A percentile compares a stretch with the other conserved stretches of the same genome.
phyloP scores from a whole-genome alignment of 2,888 invertebrate species.

The Pristionchus exspectatus region DNA sequence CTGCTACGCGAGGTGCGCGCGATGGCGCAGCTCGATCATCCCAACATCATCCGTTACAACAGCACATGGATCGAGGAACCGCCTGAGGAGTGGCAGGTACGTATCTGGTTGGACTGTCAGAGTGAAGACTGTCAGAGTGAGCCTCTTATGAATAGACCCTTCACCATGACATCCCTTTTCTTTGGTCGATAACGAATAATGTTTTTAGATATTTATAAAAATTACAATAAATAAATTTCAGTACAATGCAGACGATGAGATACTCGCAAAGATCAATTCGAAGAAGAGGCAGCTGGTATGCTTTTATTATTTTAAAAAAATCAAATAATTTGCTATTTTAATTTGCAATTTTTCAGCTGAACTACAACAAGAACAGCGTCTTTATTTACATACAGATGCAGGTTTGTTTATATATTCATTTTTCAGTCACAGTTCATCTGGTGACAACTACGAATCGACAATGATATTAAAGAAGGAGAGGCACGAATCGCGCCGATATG shows the following conservation, averaged over 20 bases:
- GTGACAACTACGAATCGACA: not conserved
- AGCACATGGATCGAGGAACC: not conserved
- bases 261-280: not conserved
- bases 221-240: not conserved
- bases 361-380: not conserved
- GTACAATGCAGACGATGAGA: not conserved
- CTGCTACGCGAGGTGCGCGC: not conserved
- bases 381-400: not conserved
- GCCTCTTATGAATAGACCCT: too few relatives aligned
- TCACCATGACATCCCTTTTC: too few relatives aligned
- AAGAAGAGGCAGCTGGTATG: not conserved
- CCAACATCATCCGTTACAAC: not conserved
- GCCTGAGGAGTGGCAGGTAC: slow-evolving; percentile 6
- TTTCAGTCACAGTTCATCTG: not conserved
- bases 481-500: too few relatives aligned
- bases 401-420: not conserved
- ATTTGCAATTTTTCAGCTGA: not conserved
- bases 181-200: too few relatives aligned
- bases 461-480: too few relatives aligned
- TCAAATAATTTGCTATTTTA: not conserved
- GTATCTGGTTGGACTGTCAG: not conserved
- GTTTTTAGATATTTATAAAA: not conserved
- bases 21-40: not conserved
- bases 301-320: not conserved
- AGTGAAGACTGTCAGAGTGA: too few relatives aligned